Evolutionary conservation across 2,888 invertebrate genomes (phyloP), one percentile per base, ranked within the genome.

Genomic region (Aphidoletes aphidimyza): DNA sequence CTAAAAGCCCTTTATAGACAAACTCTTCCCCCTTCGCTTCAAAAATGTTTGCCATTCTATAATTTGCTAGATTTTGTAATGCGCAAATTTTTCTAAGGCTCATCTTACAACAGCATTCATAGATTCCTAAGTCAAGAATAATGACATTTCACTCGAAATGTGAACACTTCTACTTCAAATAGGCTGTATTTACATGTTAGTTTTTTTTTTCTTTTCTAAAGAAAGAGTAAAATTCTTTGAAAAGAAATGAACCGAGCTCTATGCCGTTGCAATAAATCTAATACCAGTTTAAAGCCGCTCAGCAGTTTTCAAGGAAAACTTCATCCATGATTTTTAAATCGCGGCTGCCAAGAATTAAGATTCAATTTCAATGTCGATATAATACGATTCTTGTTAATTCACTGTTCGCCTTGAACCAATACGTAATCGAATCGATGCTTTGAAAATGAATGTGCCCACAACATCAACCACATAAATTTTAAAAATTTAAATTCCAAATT

Each of bases 401-500:
- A 54, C 9, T n/a, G 9, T 54, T 54, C 9, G n/a, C 54, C 54
- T 54, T 54, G 54, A 54, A 54, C 54, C 22, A 54, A 17, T 47
- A 19, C 47, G 17, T 11, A 11, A 17, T 47, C 17, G 17, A n/a
- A 54, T 2, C 22, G 22, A n/a, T 22, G 54, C 54, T 22, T 6
- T 30, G 0, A 30, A 30, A 30, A 5, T 14, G 34, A 19, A 0
- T 34, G 34, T 69, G 69, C 69, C 69, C 69, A 69, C 69, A 26
- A 69, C 34, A 9, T 69, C 14, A 5, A 30, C 69, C 69, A 34
- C 30, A 69, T 69, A 30, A 69, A 69, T 69, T 54, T 54, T 22
- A 11, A 14, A 69, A 69, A 30, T 69, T 69, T 69, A 69, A 30
- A 69, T 69, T 30, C 34, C 0, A 69, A 69, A 69, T 69, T 69